These are phyloP conservation scores for Diglossa cyanea DNA, from an alignment of 2,797 vertebrate species.

Conservation along the genomic window DNA sequence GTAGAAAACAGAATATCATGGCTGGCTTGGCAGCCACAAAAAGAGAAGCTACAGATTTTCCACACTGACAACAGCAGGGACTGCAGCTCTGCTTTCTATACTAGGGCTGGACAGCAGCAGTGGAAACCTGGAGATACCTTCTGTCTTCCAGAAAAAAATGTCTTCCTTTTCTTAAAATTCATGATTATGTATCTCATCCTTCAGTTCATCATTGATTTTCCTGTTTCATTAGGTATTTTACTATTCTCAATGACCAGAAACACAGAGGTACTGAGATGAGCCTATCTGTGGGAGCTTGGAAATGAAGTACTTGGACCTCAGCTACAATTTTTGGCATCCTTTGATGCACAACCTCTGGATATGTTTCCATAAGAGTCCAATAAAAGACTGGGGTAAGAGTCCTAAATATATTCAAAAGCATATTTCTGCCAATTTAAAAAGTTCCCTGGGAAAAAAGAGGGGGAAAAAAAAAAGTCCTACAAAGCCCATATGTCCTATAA, in stretches of 20 bases:
- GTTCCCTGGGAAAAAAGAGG: background rate
- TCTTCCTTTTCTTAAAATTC: background rate
- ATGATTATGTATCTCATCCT: background rate
- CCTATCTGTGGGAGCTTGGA: background rate
- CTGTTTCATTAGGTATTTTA: background rate
- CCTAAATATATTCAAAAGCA: background rate
- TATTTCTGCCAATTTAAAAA: background rate
- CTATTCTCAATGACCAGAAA: background rate
- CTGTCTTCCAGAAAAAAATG: background rate
- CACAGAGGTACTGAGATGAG: background rate
- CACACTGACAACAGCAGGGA: background rate
- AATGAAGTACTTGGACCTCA: background rate
- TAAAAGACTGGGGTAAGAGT: background rate
- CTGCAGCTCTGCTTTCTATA: background rate
- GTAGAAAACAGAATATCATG: background rate
- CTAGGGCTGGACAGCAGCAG: background rate
- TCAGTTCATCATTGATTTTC: background rate
- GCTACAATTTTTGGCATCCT: background rate
- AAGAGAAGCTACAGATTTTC: background rate
- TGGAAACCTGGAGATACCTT: background rate
- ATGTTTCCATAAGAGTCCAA: accelerated
- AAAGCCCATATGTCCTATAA: background rate
- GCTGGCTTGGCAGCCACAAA: background rate
- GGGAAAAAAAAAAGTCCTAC: accelerated
- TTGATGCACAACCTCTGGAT: background rate